Evolutionary conservation across 2,113 vertebrate species (phyloP).

Genomic region (Cygnus atratus): DNA sequence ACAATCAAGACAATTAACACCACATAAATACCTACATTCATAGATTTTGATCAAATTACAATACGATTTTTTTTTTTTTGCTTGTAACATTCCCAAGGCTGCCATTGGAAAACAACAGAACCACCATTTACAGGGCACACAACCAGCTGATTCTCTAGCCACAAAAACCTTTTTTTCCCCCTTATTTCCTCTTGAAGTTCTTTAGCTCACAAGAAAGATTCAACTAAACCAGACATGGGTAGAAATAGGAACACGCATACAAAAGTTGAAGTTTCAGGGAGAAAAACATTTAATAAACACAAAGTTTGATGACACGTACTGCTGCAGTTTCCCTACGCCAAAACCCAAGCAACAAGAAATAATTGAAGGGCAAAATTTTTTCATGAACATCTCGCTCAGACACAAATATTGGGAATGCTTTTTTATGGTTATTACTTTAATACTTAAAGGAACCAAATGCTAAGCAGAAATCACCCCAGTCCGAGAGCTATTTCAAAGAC

Average conservation of each 20-base stretch:
- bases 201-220: not conserved
- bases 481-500: not conserved
- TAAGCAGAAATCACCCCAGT: not conserved
- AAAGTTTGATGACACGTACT: not conserved
- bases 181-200: not conserved
- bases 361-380: not conserved
- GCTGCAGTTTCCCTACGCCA: not conserved
- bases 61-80: not conserved
- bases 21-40: not conserved
- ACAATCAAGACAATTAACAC: not conserved
- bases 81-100: not conserved
- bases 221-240: not conserved
- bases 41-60: not conserved
- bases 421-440: not conserved
- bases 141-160: not conserved
- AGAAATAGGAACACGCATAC: not conserved
- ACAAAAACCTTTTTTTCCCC: not conserved
- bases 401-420: not conserved
- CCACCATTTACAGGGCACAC: conserved; percentile 2
- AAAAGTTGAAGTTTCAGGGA: not conserved
- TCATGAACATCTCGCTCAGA: rapidly evolving
- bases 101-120: not conserved
- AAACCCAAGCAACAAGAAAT: not conserved
- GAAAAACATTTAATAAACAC: not conserved
- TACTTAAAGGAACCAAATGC: not conserved